Evolutionary conservation across 1,140 invertebrate genomes (phyloP), one percentile per base, ranked within the genome.

Genomic region (Pseudomyrmex flavicornis): DNA sequence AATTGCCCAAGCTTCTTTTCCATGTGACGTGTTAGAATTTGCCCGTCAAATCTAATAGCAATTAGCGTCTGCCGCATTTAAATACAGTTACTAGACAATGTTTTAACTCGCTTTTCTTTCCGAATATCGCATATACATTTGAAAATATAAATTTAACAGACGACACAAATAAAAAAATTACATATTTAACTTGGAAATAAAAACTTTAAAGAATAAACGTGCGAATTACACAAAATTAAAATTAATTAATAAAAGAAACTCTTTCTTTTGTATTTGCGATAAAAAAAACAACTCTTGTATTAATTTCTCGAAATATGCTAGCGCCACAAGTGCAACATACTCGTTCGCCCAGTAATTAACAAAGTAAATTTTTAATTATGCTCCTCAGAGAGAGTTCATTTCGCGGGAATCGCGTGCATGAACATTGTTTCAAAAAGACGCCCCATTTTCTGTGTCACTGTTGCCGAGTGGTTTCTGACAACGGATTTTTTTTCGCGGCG

Each of bases 301-400:
- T 4, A 10, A 35, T 22, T 26, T 79, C 7, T 10, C 50, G 9
- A n/a, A 35, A 15, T 46, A 7, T 17, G 22, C 35, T 5, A 35
- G 35, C 35, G 35, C 22, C 35, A 13, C 59, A 13, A 35, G 59
- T 52, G 44, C 65, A 59, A 59, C 15, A 54, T 48, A 59, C 52
- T 58, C 52, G 20, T 46, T 46, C 63, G 26, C 4, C 13, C 10
- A 22, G 48, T 56, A 76, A 59, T 75, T 61, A 70, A 44, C 22
- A 70, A 84, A 80, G 58, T 74, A 62, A 48, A 48, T 59, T 82
- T 80, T 85, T 26, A 58, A 63, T 72, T 46, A 13, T 17, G n/a
- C 35, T 35, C 5, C 35, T 35, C 35, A 35, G 7, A 35, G 35
- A 48, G 69, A 13, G 17, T 44, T 10, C 15, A 20, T 2, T 72